Evolutionary conservation across 1,140 invertebrate genomes (phyloP).

Genomic region (Drosophila bipectinata): DNA sequence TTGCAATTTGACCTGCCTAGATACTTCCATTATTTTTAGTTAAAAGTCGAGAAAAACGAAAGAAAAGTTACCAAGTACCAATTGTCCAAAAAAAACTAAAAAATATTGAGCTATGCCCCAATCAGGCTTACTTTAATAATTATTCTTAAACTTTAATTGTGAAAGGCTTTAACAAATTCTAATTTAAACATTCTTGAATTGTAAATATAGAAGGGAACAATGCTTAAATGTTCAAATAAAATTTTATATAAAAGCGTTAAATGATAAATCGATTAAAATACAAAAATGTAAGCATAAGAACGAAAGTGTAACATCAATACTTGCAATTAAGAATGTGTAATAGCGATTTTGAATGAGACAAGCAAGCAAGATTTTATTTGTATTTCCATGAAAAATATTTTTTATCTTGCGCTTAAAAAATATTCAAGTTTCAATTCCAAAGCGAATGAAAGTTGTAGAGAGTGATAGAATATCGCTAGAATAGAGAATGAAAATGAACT

Average conservation of each 20-base stretch:
- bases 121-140: conserved; percentile 38
- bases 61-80: conserved; percentile 19
- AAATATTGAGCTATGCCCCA: conserved; percentile 33
- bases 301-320: conserved; percentile 21
- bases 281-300: conserved; percentile 19
- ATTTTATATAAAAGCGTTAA: conserved; percentile 28
- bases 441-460: conserved; percentile 30
- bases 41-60: conserved; percentile 31
- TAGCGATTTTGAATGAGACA: conserved; percentile 14
- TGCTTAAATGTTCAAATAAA: conserved; percentile 58
- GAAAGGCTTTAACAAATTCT: conserved; percentile 72
- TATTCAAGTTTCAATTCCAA: conserved; percentile 64
- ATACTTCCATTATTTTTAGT: conserved; percentile 78
- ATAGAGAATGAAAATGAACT: conserved; percentile 46
- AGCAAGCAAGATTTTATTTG: conserved; percentile 59
- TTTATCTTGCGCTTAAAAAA: conserved; percentile 45
- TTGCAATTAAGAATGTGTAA: conserved; percentile 17
- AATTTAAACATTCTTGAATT: conserved; percentile 76
- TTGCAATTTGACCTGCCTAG: conserved; percentile 59
- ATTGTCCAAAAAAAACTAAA: conserved; percentile 34
- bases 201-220: conserved; percentile 61
- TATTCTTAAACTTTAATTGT: conserved; percentile 52
- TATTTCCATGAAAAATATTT: conserved; percentile 50
- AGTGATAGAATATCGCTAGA: conserved; percentile 25
- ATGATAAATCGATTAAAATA: conserved; percentile 29